phyloP scores from a whole-genome alignment of 2,113 vertebrate genomes.

The Tauraco erythrolophus region DNA sequence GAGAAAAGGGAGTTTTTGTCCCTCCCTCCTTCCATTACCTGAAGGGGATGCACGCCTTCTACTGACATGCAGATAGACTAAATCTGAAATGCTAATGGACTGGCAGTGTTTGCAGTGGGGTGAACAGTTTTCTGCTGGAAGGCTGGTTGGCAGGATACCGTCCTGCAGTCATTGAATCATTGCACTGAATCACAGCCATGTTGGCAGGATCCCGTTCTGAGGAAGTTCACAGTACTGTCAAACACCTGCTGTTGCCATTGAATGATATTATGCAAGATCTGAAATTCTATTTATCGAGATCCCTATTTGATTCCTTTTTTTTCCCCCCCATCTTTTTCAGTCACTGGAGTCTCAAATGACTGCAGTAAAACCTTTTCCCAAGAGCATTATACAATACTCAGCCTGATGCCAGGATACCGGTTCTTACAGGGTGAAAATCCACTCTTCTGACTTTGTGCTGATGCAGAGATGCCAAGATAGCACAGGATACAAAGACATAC shows the following conservation, averaged over 20 bases:
- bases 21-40: conserved; percentile 40
- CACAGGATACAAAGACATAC: not conserved
- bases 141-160: conserved; percentile 70
- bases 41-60: conserved; percentile 27
- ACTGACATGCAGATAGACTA: conserved; percentile 43
- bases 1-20: conserved; percentile 20
- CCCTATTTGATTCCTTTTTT: conserved; percentile 60
- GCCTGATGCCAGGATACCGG: not conserved
- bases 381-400: conserved; percentile 10
- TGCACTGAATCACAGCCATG: conserved; percentile 80
- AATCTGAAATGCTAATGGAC: conserved; percentile 76
- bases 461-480: not conserved
- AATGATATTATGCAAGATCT: conserved; percentile 80
- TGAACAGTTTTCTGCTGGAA: conserved; percentile 67
- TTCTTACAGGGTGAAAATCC: conserved; percentile 21
- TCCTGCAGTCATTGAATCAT: conserved; percentile 78
- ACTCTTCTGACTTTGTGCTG: not conserved
- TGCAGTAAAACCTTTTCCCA: conserved; percentile 56
- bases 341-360: conserved; percentile 54
- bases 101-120: conserved; percentile 55
- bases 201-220: conserved; percentile 81
- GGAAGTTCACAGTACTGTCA: conserved; percentile 81
- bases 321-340: not conserved
- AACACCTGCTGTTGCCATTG: conserved; percentile 83
- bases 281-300: conserved; percentile 79